phyloP scores from a whole-genome alignment of 23 tunicate species.

The Ascidia mentula region DNA sequence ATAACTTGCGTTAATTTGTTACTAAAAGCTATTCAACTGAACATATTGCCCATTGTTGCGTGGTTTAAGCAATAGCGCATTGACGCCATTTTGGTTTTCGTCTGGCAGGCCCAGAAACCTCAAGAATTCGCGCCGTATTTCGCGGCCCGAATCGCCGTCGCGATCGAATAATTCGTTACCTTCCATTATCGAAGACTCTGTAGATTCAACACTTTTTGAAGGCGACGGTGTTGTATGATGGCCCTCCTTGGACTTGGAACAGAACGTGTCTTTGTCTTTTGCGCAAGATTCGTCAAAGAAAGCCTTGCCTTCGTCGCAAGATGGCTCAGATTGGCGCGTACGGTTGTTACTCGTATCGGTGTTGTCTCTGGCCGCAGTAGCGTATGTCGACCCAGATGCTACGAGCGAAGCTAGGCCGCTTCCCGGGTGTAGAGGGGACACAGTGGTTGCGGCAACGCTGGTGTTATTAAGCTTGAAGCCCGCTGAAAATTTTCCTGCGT shows the following conservation, averaged over 20 bases:
- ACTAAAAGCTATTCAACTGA: no score
- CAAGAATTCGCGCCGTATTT: no score
- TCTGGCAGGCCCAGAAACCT: no score
- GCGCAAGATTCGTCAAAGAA: neutral
- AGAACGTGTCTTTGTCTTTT: constrained; percentile 2
- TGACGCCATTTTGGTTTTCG: constrained; percentile 22
- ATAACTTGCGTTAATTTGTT: no score
- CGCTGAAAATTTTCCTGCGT: constrained; percentile 50
- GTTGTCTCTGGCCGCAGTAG: constrained; percentile 14
- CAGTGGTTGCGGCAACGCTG: constrained; percentile 9
- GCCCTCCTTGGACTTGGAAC: neutral
- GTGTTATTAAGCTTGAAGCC: constrained; percentile 39
- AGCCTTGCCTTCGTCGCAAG: neutral
- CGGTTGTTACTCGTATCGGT: constrained; percentile 2
- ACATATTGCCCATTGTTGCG: no score
- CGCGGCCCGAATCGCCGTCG: no score
- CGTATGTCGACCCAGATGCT: constrained; percentile 60
- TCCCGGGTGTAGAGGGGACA: constrained; percentile 66
- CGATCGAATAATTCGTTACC: no score
- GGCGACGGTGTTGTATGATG: constrained; percentile 35
- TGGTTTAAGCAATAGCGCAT: no score
- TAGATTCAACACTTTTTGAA: constrained; percentile 43
- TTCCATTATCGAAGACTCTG: constrained; percentile 36
- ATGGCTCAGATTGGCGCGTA: neutral
- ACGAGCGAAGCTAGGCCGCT: constrained; percentile 90